phyloP scores from a whole-genome alignment of 1,140 invertebrate genomes.

The Polypedilum vanderplanki region DNA sequence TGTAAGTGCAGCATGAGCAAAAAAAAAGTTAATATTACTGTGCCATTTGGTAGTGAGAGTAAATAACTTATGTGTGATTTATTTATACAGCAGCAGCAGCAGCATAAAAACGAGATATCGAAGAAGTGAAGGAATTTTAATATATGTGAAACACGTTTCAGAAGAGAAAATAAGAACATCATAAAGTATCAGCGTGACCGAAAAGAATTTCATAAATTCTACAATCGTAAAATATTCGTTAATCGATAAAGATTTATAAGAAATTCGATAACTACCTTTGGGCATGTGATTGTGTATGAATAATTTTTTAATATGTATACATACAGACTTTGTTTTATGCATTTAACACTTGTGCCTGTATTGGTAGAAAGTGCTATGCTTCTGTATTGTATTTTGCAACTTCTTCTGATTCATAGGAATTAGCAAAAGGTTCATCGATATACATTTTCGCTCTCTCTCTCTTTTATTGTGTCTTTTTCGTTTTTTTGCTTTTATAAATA shows the following conservation, averaged over 20 bases:
- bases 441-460: too few relatives aligned
- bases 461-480: too few relatives aligned
- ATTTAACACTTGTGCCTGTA: background rate
- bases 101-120: background rate
- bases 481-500: too few relatives aligned
- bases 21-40: background rate
- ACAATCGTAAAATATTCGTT: background rate
- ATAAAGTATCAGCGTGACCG: background rate
- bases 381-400: conserved; percentile 1
- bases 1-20: conserved; percentile 3
- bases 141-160: background rate
- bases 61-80: background rate
- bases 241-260: background rate
- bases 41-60: background rate
- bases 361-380: background rate
- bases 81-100: background rate
- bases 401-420: background rate
- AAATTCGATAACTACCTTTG: background rate
- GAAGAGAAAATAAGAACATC: background rate
- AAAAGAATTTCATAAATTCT: conserved; percentile 1
- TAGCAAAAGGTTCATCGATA: background rate
- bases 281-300: background rate
- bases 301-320: background rate
- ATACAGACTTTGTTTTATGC: background rate
- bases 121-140: conserved; percentile 7